These are phyloP conservation scores for Microtus richardsoni DNA, from an alignment of 2,113 vertebrate genomes.

Conservation along the genomic window DNA sequence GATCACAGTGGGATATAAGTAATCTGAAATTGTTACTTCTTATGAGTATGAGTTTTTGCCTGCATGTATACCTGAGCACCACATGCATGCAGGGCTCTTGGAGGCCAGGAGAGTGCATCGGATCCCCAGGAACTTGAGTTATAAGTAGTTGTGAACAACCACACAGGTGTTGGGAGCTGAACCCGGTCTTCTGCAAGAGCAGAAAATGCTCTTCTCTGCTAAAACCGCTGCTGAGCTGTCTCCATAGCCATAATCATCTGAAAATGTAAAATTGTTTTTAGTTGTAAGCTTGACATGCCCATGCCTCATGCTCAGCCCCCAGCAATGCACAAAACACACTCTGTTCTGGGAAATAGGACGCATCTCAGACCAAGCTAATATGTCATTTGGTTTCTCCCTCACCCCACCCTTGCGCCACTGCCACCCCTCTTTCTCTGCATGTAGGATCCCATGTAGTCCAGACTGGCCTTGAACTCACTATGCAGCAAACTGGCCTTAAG, in stretches of 20 bases:
- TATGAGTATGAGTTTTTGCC: background rate
- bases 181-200: background rate
- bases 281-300: background rate
- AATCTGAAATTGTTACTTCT: background rate
- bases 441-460: background rate
- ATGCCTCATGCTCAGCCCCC: background rate
- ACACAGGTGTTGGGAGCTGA: background rate
- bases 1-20: background rate
- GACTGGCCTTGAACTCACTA: background rate
- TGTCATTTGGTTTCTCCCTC: background rate
- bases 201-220: background rate
- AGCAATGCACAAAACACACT: background rate
- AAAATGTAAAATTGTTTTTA: background rate
- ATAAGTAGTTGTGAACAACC: background rate
- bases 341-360: background rate
- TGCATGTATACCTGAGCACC: background rate
- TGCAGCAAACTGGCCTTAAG: background rate
- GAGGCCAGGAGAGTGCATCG: background rate
- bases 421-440: background rate
- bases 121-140: background rate
- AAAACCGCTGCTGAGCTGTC: background rate
- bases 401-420: too few species aligned
- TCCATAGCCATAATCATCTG: background rate
- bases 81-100: background rate
- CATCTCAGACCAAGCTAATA: conserved; percentile 13